A percentile compares a stretch with the other conserved stretches of the same genome.
These are phyloP conservation scores for Laothoe populi DNA, from an alignment of 2,888 invertebrate genomes.

Conservation along the genomic window DNA sequence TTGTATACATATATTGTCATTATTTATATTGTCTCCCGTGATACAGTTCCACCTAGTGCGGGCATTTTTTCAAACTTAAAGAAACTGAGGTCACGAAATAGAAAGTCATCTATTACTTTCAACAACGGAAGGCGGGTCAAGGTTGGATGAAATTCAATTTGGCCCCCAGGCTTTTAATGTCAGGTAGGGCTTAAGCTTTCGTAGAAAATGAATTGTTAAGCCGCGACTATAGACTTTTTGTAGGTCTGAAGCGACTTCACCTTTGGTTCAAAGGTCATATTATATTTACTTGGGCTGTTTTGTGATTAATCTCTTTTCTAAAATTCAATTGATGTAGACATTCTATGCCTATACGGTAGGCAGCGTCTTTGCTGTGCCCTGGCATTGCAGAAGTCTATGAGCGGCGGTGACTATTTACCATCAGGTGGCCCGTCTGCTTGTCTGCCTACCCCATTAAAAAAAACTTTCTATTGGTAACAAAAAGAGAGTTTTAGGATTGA, in stretches of 20 bases:
- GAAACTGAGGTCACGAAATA: neutral
- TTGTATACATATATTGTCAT: no score
- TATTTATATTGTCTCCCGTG: no score
- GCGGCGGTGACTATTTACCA: no score
- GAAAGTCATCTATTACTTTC: constrained; percentile 14
- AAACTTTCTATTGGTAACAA: no score
- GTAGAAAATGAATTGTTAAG: constrained; percentile 14
- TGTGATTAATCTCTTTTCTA: neutral
- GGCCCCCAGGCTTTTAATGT: constrained; percentile 4
- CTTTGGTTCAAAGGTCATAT: constrained; percentile 2
- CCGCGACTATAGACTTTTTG: neutral
- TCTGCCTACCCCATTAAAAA: no score
- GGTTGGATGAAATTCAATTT: constrained; percentile 14
- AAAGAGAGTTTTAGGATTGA: no score
- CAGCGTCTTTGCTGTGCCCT: no score
- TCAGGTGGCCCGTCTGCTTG: no score
- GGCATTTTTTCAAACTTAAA: neutral
- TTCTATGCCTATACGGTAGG: no score
- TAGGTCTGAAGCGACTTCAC: neutral
- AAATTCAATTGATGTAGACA: no score
- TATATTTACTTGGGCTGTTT: neutral
- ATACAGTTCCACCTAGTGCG: neutral
- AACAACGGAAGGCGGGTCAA: constrained; percentile 5
- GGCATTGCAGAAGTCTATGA: no score
- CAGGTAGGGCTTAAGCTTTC: constrained; percentile 12